Conservation (phyloP, 1,140 invertebrate species). For the Danaus melanippus region DNA sequence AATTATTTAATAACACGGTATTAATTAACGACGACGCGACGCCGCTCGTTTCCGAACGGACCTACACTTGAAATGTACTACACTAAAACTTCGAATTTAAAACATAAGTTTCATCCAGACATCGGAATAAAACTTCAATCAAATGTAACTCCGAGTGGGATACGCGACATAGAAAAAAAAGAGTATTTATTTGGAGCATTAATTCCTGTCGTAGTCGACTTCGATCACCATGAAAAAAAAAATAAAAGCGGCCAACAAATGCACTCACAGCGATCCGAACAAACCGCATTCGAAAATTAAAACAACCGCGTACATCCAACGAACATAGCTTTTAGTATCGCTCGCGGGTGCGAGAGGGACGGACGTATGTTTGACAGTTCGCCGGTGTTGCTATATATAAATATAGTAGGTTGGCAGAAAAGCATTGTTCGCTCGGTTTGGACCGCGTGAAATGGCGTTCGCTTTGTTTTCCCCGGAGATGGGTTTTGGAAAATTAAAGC, state of each 20-base stretch:
- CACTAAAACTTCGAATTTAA: too few species aligned
- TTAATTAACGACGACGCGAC: neutral
- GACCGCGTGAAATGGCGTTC: conserved; percentile 63
- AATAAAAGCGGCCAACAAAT: conserved; percentile 47
- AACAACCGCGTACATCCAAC: conserved; percentile 51
- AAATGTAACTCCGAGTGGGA: too few species aligned
- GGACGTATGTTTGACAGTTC: conserved; percentile 44
- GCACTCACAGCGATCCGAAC: conserved; percentile 52
- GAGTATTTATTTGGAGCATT: conserved; percentile 21
- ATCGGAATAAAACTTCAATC: too few species aligned
- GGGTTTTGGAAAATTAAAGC: conserved; percentile 68
- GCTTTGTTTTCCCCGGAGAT: conserved; percentile 59
- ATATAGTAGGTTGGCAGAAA: conserved; percentile 51
- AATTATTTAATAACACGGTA: conserved; percentile 35
- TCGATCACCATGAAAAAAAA: conserved; percentile 32
- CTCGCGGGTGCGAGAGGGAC: conserved; percentile 40
- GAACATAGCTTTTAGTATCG: conserved; percentile 46
- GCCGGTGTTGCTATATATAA: conserved; percentile 53
- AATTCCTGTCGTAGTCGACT: conserved; percentile 22
- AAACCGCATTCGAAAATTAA: conserved; percentile 67
- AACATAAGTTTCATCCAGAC: too few species aligned
- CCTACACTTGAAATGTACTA: too few species aligned
- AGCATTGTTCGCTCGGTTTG: conserved; percentile 66
- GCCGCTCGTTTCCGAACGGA: too few species aligned
- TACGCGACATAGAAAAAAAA: conserved; percentile 11